Evolutionary conservation across 2,888 invertebrate species (phyloP).

Genomic region (Athalia cordata): DNA sequence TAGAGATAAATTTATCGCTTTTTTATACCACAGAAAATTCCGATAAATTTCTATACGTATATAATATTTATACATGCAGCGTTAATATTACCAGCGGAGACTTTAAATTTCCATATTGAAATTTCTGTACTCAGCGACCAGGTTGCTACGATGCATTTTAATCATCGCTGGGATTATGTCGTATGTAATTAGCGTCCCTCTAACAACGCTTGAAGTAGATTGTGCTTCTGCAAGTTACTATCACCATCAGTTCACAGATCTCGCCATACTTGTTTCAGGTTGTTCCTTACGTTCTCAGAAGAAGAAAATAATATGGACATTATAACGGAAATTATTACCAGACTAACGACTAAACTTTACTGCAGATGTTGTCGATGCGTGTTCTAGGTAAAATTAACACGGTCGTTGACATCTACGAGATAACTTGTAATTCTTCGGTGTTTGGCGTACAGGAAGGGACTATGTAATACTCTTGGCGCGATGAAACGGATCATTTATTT

Average conservation of each 20-base stretch:
- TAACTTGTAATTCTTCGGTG: too few relatives aligned
- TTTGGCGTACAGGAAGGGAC: too few relatives aligned
- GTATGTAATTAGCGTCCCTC: constrained; percentile 14
- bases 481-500: too few relatives aligned
- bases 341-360: too few relatives aligned
- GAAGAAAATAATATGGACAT: not conserved
- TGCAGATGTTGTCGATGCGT: too few relatives aligned
- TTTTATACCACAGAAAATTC: not conserved
- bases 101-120: not conserved
- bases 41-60: not conserved
- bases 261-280: not conserved
- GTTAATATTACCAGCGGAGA: not conserved
- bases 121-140: constrained; percentile 18
- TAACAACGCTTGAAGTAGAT: not conserved
- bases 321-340: too few relatives aligned
- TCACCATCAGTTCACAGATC: not conserved
- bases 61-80: not conserved
- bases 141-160: constrained; percentile 15
- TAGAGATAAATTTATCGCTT: not conserved
- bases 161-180: constrained; percentile 19
- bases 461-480: too few relatives aligned
- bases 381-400: too few relatives aligned
- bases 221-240: not conserved
- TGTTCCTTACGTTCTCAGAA: not conserved
- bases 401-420: too few relatives aligned